A percentile compares a stretch with the other conserved stretches of the same genome.
These are phyloP conservation scores for Porites lutea DNA, from an alignment of 64 coral and sea anemone genomes.

Conservation along the genomic window DNA sequence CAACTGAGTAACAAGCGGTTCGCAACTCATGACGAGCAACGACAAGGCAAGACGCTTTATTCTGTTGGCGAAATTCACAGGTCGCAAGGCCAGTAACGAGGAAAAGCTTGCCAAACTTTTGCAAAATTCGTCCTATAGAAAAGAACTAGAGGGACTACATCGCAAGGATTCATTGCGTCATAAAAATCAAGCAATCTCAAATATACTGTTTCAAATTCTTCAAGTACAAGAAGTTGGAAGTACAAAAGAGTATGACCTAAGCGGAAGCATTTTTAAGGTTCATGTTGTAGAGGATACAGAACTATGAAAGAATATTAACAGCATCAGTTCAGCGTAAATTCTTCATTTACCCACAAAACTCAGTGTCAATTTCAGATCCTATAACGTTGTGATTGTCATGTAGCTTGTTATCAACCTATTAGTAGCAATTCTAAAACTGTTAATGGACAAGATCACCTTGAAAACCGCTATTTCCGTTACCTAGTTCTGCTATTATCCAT, in stretches of 20 bases:
- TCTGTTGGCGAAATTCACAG: constrained; percentile 8
- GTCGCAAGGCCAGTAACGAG: constrained; percentile 12
- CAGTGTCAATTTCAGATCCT: no score
- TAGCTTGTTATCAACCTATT: no score
- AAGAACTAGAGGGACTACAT: constrained; percentile 35
- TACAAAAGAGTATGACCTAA: neutral
- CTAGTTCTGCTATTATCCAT: no score
- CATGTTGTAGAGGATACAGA: constrained; percentile 32
- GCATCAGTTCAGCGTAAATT: no score
- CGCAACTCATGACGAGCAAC: neutral
- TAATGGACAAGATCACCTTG: no score
- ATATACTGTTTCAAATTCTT: constrained; percentile 51
- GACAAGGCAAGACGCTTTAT: constrained; percentile 22
- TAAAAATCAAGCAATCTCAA: constrained; percentile 5
- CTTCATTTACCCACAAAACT: no score
- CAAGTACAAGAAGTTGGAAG: constrained; percentile 50
- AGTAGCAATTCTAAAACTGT: no score
- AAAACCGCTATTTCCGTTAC: no score
- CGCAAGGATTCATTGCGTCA: constrained; percentile 25
- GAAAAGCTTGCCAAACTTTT: constrained; percentile 46
- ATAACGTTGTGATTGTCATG: no score
- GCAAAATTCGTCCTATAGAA: constrained; percentile 20
- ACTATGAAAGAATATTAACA: neutral
- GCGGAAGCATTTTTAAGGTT: constrained; percentile 25
- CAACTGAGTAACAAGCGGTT: neutral